Conservation (phyloP, 1,140 invertebrate species). For the Drosophila willistoni region DNA sequence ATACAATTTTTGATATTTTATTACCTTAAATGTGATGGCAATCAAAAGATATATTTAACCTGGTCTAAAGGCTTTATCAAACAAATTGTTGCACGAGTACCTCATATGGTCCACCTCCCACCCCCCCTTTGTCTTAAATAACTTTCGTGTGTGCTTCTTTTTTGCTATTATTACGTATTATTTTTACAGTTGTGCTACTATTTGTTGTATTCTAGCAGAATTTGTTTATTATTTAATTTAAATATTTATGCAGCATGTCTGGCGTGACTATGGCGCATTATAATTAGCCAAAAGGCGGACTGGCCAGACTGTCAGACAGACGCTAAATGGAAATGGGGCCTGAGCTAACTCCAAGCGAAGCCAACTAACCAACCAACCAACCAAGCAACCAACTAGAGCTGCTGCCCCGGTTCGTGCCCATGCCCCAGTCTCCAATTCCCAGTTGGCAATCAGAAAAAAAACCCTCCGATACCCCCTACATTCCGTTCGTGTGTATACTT, state of each 20-base stretch:
- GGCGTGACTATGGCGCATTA: constrained; percentile 74
- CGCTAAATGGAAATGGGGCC: constrained; percentile 13
- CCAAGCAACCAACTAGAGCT: neutral
- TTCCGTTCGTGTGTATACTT: constrained; percentile 40
- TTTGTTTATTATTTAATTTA: constrained; percentile 78
- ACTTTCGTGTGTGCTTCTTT: neutral
- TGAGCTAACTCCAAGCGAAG: constrained; percentile 4
- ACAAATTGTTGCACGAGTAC: constrained; percentile 10
- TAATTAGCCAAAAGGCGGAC: constrained; percentile 54
- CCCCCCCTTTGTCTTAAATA: neutral
- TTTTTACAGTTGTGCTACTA: constrained; percentile 74
- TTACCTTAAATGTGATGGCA: constrained; percentile 13
- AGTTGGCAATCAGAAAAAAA: neutral
- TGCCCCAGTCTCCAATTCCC: neutral
- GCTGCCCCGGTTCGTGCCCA: constrained; percentile 12
- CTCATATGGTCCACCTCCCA: neutral
- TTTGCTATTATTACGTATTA: constrained; percentile 64
- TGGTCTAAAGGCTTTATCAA: neutral
- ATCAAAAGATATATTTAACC: constrained; percentile 14
- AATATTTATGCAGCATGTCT: constrained; percentile 80
- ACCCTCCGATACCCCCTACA: neutral
- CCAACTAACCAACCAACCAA: constrained; percentile 1
- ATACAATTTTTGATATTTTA: constrained; percentile 10
- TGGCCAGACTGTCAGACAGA: constrained; percentile 18
- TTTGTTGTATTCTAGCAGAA: constrained; percentile 66